A percentile compares a stretch with the other conserved stretches of the same genome.
phyloP scores from a whole-genome alignment of 2,797 vertebrate genomes.

The Margarornis squamiger region DNA sequence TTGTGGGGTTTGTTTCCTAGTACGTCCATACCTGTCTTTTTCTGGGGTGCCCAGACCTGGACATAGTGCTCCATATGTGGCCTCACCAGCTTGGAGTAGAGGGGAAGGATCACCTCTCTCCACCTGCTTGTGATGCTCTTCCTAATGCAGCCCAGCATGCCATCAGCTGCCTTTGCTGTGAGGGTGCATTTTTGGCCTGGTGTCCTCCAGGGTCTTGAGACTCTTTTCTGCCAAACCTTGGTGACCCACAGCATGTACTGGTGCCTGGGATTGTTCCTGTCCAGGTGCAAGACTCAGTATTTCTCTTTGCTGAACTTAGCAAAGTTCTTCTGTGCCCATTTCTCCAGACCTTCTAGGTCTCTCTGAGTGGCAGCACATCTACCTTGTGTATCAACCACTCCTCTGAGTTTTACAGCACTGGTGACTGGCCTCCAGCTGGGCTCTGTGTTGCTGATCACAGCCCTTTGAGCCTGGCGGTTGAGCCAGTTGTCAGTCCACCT shows the following conservation, averaged over 20 bases:
- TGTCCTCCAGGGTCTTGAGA: background rate
- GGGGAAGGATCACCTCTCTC: background rate
- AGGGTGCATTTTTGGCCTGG: rapidly evolving
- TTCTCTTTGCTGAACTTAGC: background rate
- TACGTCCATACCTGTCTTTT: background rate
- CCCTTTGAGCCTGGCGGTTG: background rate
- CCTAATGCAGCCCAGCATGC: background rate
- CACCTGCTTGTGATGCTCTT: background rate
- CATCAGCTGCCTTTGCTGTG: background rate
- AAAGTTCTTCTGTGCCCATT: background rate
- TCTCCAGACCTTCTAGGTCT: background rate
- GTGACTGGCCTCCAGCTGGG: background rate
- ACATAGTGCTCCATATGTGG: no score
- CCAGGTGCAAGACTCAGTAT: background rate
- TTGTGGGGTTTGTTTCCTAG: background rate
- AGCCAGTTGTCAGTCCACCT: background rate
- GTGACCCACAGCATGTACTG: background rate
- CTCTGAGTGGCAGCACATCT: background rate
- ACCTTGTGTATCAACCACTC: background rate
- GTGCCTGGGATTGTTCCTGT: background rate
- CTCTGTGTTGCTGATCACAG: background rate
- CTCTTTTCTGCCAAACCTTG: background rate
- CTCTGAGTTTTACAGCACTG: background rate
- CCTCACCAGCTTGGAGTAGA: background rate
- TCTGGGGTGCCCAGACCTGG: background rate